phyloP scores from a whole-genome alignment of 2,888 invertebrate genomes.

The Galeruca laticollis region DNA sequence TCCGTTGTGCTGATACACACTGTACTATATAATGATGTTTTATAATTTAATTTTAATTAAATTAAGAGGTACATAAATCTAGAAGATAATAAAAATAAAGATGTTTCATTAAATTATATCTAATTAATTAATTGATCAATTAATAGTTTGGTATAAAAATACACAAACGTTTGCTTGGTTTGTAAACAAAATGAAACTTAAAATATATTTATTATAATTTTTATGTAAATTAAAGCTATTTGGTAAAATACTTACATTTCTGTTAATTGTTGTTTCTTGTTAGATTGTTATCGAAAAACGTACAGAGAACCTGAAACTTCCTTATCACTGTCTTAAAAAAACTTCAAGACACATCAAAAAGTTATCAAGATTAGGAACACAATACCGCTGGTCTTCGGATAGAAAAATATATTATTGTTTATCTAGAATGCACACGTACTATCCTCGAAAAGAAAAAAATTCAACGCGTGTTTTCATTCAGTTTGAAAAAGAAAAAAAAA shows the following conservation, averaged over 20 bases:
- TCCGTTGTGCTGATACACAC: too few relatives aligned
- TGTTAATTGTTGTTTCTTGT: conserved; percentile 1
- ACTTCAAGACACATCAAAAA: conserved; percentile 16
- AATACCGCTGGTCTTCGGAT: conserved; percentile 8
- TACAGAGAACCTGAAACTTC: conserved; percentile 9
- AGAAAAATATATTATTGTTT: conserved; percentile 27
- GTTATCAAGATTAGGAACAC: conserved; percentile 5
- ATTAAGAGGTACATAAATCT: too few relatives aligned
- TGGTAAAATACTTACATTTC: neutral
- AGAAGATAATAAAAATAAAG: too few relatives aligned
- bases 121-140: too few relatives aligned
- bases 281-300: neutral
- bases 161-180: too few relatives aligned
- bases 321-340: conserved; percentile 1
- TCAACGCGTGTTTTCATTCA: conserved; percentile 38
- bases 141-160: too few relatives aligned
- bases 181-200: too few relatives aligned
- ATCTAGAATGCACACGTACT: conserved; percentile 37
- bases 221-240: too few relatives aligned
- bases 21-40: too few relatives aligned
- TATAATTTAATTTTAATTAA: too few relatives aligned
- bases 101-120: too few relatives aligned
- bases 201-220: too few relatives aligned
- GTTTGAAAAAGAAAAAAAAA: conserved; percentile 30
- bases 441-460: conserved; percentile 26